Conservation (phyloP, 1,140 invertebrate species). For the Ganaspis sp. region DNA sequence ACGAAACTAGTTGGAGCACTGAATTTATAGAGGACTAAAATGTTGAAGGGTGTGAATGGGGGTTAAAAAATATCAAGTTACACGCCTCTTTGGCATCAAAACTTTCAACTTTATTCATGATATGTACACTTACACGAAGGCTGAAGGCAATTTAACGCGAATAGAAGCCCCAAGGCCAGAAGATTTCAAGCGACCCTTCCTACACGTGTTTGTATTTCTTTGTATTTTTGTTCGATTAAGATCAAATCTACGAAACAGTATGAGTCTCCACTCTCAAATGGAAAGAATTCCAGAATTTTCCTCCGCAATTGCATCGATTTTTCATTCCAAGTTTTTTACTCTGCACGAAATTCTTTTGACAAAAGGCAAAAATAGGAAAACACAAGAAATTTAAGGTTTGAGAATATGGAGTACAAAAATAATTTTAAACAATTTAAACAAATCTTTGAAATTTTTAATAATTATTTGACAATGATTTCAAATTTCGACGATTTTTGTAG, state of each 20-base stretch:
- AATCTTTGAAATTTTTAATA: no score
- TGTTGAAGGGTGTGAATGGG: background rate
- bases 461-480: no score
- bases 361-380: no score
- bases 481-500: no score
- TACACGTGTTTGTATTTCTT: constrained; percentile 22
- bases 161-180: constrained; percentile 2
- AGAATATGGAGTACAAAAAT: no score
- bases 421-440: no score
- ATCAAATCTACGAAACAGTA: background rate
- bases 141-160: constrained; percentile 19
- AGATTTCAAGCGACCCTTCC: constrained; percentile 23
- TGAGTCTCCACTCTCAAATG: background rate
- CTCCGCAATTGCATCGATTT: background rate
- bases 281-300: background rate
- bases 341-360: no score
- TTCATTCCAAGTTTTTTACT: no score
- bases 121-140: background rate
- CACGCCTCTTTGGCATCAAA: constrained; percentile 18
- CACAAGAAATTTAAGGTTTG: no score
- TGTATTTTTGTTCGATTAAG: constrained; percentile 14
- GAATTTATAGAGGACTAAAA: background rate
- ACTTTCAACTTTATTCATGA: constrained; percentile 12
- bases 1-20: background rate
- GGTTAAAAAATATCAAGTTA: constrained; percentile 20